Conservation (phyloP, 2,888 invertebrate genomes). For the Heteromyza rotundicornis region DNA sequence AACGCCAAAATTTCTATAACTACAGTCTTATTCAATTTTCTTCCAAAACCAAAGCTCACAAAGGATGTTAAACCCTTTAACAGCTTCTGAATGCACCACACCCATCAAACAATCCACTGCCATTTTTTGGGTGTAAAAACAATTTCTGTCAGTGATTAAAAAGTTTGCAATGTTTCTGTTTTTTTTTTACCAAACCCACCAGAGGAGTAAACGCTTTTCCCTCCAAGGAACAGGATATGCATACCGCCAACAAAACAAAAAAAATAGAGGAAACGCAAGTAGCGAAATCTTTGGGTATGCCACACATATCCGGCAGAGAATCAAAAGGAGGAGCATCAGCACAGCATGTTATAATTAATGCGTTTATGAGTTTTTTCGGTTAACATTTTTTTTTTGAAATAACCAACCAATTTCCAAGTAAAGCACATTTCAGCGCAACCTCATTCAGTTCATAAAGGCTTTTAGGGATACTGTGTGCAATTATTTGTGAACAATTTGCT, state of each 20-base stretch:
- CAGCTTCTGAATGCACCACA: neutral
- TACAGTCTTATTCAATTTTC: neutral
- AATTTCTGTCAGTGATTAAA: slow-evolving; percentile 41
- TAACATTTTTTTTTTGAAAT: slow-evolving; percentile 4
- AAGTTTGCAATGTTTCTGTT: slow-evolving; percentile 30
- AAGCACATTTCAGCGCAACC: no score
- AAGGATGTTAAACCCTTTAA: neutral
- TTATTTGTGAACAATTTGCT: slow-evolving; percentile 50
- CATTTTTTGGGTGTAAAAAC: slow-evolving; percentile 26
- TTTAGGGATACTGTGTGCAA: slow-evolving; percentile 26
- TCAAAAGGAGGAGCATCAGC: slow-evolving; percentile 7
- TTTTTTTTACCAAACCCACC: neutral
- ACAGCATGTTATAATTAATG: slow-evolving; percentile 44
- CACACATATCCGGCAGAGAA: slow-evolving; percentile 24
- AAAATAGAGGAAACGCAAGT: slow-evolving; percentile 12
- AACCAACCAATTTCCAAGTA: no score
- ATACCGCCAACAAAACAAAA: no score
- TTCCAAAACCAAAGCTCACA: neutral
- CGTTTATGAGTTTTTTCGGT: slow-evolving; percentile 37
- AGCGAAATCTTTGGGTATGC: neutral
- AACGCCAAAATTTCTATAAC: neutral
- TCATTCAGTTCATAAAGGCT: no score
- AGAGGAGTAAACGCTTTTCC: neutral
- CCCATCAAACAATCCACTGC: neutral
- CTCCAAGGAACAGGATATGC: neutral